phyloP scores from a whole-genome alignment of 2,888 invertebrate species.

The Drosophila prostipennis region DNA sequence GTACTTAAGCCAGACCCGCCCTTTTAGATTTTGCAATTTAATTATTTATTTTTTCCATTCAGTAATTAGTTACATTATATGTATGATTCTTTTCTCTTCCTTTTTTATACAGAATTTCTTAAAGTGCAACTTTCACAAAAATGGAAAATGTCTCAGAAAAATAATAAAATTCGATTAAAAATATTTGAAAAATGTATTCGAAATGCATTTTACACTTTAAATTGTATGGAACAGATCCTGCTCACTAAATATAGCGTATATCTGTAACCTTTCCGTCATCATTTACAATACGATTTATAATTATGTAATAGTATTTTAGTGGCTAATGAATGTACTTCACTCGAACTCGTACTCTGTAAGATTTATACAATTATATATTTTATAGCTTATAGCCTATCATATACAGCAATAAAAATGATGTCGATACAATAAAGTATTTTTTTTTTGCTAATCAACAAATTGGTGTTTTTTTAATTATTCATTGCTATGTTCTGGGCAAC shows the following conservation, averaged over 20 bases:
- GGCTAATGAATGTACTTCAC: slow-evolving; percentile 78
- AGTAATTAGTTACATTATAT: slow-evolving; percentile 71
- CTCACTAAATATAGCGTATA: slow-evolving; percentile 42
- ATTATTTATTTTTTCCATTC: slow-evolving; percentile 67
- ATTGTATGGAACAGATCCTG: slow-evolving; percentile 55
- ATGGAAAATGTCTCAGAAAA: slow-evolving; percentile 40
- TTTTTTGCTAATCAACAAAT: slow-evolving; percentile 65
- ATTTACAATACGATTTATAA: slow-evolving; percentile 41
- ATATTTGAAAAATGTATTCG: slow-evolving; percentile 66
- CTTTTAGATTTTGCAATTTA: slow-evolving; percentile 36
- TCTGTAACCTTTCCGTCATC: slow-evolving; percentile 34
- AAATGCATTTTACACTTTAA: slow-evolving; percentile 55
- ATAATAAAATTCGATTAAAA: slow-evolving; percentile 50
- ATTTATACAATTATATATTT: slow-evolving; percentile 52
- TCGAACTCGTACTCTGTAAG: slow-evolving; percentile 74
- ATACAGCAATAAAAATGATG: slow-evolving; percentile 68
- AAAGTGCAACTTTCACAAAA: slow-evolving; percentile 49
- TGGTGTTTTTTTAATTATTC: slow-evolving; percentile 61
- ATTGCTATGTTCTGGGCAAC: slow-evolving; percentile 17
- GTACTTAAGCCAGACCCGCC: slow-evolving; percentile 15
- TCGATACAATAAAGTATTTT: slow-evolving; percentile 55
- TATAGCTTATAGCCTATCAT: slow-evolving; percentile 74
- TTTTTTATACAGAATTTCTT: slow-evolving; percentile 44
- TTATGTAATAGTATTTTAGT: slow-evolving; percentile 60
- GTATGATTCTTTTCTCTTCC: slow-evolving; percentile 58